Evolutionary conservation across 2,888 invertebrate species (phyloP).

Genomic region (Carabus problematicus): DNA sequence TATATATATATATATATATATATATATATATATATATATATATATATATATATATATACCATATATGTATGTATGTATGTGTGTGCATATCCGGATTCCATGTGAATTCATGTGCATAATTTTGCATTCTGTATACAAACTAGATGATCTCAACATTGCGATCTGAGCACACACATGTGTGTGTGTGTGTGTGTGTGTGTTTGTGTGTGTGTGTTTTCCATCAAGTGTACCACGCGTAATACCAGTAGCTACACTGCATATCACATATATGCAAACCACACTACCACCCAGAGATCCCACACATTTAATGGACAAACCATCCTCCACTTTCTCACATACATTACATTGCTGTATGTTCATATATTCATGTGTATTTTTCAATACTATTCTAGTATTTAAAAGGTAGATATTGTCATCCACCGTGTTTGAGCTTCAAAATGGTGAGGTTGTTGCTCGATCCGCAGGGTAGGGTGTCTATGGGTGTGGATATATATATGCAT

Average conservation of each 20-base stretch:
- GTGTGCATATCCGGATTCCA: not conserved
- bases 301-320: constrained; percentile 5
- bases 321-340: too few relatives aligned
- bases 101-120: constrained; percentile 41
- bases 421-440: not conserved
- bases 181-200: not conserved
- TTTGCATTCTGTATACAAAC: constrained; percentile 42
- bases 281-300: constrained; percentile 12
- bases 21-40: too few relatives aligned
- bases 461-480: not conserved
- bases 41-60: too few relatives aligned
- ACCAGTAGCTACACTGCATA: not conserved
- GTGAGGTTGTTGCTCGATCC: not conserved
- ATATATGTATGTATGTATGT: not conserved
- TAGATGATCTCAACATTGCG: constrained; percentile 30
- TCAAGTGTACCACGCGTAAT: constrained; percentile 23
- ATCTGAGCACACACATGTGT: not conserved
- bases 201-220: constrained; percentile 31
- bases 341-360: too few relatives aligned
- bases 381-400: too few relatives aligned
- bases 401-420: too few relatives aligned
- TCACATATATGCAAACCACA: not conserved
- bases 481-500: not conserved
- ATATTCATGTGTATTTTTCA: too few relatives aligned
- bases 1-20: too few relatives aligned